These are phyloP conservation scores for Sceloporus tristichus DNA, from an alignment of 2,113 vertebrate species.

Conservation along the genomic window DNA sequence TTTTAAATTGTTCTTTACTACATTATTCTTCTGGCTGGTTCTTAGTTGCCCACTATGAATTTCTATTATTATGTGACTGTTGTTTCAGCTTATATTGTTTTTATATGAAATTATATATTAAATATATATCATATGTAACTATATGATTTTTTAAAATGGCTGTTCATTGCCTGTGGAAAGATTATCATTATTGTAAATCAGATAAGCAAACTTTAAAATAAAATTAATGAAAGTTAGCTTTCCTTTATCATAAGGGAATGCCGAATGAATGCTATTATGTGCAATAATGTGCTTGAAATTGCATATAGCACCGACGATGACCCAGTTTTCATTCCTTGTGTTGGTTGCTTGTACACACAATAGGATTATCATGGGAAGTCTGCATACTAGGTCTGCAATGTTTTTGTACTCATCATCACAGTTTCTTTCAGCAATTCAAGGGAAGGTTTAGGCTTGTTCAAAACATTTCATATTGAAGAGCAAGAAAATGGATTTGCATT, in stretches of 20 bases:
- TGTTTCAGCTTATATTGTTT: background rate
- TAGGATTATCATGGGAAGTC: background rate
- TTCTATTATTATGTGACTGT: background rate
- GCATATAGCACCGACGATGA: background rate
- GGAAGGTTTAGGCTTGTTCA: background rate
- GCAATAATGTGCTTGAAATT: background rate
- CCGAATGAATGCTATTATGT: background rate
- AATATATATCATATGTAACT: background rate
- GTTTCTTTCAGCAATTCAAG: background rate
- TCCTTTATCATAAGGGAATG: background rate
- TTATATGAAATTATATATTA: no score
- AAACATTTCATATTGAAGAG: background rate
- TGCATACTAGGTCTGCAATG: no score
- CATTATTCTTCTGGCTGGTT: background rate
- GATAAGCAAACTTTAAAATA: background rate
- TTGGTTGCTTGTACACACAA: background rate
- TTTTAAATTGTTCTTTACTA: background rate
- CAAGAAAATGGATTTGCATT: background rate
- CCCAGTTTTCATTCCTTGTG: background rate
- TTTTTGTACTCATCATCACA: background rate
- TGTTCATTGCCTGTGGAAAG: background rate
- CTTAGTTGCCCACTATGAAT: background rate
- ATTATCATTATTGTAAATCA: no score
- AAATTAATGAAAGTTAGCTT: background rate
- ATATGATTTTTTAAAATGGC: background rate